phyloP scores from a whole-genome alignment of 2,888 invertebrate genomes.

The Drosophila paramelanica region DNA sequence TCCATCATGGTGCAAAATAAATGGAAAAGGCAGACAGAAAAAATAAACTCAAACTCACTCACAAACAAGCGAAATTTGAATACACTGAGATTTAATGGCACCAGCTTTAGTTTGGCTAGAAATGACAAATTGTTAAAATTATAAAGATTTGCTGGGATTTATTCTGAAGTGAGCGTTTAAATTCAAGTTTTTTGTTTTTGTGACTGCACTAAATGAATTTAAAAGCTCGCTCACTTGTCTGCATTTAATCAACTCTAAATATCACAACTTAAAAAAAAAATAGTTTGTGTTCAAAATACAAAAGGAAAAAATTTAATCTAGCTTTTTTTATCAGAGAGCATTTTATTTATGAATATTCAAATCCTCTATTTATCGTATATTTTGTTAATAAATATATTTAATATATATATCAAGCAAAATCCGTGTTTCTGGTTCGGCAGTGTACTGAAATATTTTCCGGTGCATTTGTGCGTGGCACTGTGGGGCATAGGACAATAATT shows the following conservation, averaged over 20 bases:
- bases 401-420: not conserved
- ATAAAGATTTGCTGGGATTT: not conserved
- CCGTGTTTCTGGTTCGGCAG: constrained; percentile 16
- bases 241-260: too few relatives aligned
- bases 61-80: not conserved
- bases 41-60: not conserved
- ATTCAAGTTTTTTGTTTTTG: not conserved
- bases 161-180: not conserved
- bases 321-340: too few relatives aligned
- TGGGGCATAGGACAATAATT: constrained; percentile 6
- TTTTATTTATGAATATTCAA: too few relatives aligned
- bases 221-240: too few relatives aligned
- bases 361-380: too few relatives aligned
- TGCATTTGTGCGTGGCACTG: constrained; percentile 38
- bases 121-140: not conserved
- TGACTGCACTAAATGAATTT: not conserved
- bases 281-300: too few relatives aligned
- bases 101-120: not conserved
- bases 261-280: too few relatives aligned
- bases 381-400: too few relatives aligned
- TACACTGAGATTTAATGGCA: constrained; percentile 18
- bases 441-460: constrained; percentile 59
- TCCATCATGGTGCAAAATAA: constrained; percentile 37
- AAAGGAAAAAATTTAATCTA: too few relatives aligned
- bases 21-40: constrained; percentile 2